Evolutionary conservation across 64 coral and sea anemone genomes (phyloP).

Genomic region (Pocillopora damicornis): DNA sequence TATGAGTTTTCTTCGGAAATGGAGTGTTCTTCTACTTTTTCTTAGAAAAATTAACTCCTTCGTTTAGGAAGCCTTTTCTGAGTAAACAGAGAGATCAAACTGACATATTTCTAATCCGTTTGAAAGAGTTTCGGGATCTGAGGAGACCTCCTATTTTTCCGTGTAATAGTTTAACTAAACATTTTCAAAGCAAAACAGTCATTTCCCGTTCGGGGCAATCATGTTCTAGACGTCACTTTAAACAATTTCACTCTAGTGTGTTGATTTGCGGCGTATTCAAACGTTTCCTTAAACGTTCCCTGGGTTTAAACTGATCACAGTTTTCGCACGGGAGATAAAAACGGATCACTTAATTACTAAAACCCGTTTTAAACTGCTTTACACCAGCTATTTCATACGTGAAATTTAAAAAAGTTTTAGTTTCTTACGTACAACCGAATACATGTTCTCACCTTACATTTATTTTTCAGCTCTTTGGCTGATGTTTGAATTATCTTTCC

Average conservation of each 20-base stretch:
- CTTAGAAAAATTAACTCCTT: slow-evolving; percentile 37
- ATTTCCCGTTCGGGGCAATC: slow-evolving; percentile 1
- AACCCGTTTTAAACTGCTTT: slow-evolving; percentile 22
- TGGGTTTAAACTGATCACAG: slow-evolving; percentile 11
- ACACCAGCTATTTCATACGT: neutral
- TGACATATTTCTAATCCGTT: slow-evolving; percentile 70
- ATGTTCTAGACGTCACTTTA: neutral
- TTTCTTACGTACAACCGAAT: neutral
- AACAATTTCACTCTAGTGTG: slow-evolving; percentile 3
- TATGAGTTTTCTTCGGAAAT: slow-evolving; percentile 65
- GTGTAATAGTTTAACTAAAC: slow-evolving; percentile 85
- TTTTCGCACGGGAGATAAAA: slow-evolving; percentile 26
- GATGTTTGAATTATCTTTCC: neutral
- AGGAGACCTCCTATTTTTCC: slow-evolving; percentile 49
- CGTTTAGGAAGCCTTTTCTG: slow-evolving; percentile 27
- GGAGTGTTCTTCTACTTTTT: slow-evolving; percentile 24
- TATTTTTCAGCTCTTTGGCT: neutral
- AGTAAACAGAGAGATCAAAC: slow-evolving; percentile 67
- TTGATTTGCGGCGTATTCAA: slow-evolving; percentile 28
- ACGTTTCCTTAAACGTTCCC: neutral
- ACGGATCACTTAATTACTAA: slow-evolving; percentile 31
- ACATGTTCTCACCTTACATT: neutral
- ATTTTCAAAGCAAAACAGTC: slow-evolving; percentile 62
- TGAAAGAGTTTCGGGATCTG: slow-evolving; percentile 39
- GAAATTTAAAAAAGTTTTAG: neutral